phyloP scores from a whole-genome alignment of 2,888 invertebrate genomes.

The Watsonalla cultraria region DNA sequence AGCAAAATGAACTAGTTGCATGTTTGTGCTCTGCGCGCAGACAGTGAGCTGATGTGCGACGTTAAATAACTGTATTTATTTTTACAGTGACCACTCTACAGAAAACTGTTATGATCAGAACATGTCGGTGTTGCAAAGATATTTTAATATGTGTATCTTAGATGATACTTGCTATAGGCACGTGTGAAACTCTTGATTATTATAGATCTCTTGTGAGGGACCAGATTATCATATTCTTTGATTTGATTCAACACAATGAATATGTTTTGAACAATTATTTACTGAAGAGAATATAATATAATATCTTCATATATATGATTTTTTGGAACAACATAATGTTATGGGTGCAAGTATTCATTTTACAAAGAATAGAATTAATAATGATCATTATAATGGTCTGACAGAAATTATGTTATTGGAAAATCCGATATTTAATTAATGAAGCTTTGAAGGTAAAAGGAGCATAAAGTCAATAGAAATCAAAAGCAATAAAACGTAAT shows the following conservation, averaged over 20 bases:
- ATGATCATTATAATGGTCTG: no score
- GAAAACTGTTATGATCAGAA: constrained; percentile 71
- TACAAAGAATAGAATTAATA: no score
- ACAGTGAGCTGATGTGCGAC: constrained; percentile 39
- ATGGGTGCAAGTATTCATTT: not conserved
- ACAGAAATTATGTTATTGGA: no score
- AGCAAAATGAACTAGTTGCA: constrained; percentile 23
- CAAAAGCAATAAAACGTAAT: no score
- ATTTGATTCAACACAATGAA: not conserved
- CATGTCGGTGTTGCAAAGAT: constrained; percentile 71
- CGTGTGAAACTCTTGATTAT: constrained; percentile 48
- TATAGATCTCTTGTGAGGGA: constrained; percentile 28
- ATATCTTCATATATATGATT: not conserved
- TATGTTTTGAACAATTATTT: not conserved
- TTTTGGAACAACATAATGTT: not conserved
- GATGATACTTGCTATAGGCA: constrained; percentile 64
- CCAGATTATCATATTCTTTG: not conserved
- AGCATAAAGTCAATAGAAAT: no score
- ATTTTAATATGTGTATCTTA: constrained; percentile 70
- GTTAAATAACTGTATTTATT: constrained; percentile 74
- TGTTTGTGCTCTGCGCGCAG: constrained; percentile 21
- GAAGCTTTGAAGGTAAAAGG: no score
- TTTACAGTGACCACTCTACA: constrained; percentile 76
- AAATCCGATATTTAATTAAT: no score
- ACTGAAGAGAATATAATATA: not conserved